phyloP scores from a whole-genome alignment of 2,797 vertebrate genomes.

The Falco rusticolus region DNA sequence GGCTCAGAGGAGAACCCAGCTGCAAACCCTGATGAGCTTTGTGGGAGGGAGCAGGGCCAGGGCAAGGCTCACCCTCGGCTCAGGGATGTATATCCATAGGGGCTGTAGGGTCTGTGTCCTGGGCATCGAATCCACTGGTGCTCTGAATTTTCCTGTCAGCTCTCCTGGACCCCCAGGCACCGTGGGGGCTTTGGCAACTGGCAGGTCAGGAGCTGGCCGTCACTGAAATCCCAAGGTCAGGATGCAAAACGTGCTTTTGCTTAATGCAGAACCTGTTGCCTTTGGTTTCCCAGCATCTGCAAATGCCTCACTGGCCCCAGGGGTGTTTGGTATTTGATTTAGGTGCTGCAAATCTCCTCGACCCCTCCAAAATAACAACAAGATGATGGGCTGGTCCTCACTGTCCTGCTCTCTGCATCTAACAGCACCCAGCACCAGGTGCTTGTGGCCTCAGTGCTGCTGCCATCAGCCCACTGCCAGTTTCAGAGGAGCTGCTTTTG shows the following conservation, averaged over 20 bases:
- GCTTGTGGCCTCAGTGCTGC: fast-evolving
- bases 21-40: neutral
- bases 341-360: neutral
- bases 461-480: neutral
- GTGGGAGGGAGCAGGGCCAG: fast-evolving
- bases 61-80: neutral
- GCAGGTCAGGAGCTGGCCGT: fast-evolving
- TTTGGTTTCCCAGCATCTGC: neutral
- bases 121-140: too few relatives aligned
- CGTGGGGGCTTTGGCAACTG: neutral
- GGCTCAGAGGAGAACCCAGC: neutral
- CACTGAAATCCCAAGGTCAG: fast-evolving
- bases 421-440: neutral
- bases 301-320: fast-evolving
- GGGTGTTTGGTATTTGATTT: neutral
- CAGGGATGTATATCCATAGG: too few relatives aligned
- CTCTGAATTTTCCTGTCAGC: neutral
- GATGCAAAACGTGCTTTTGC: neutral
- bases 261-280: neutral
- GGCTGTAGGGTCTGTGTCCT: neutral
- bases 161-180: neutral
- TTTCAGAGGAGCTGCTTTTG: neutral
- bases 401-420: neutral
- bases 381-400: fast-evolving
- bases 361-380: neutral